Conservation (phyloP, 92 coral and sea anemone genomes). For the Desmophyllum pertusum region DNA sequence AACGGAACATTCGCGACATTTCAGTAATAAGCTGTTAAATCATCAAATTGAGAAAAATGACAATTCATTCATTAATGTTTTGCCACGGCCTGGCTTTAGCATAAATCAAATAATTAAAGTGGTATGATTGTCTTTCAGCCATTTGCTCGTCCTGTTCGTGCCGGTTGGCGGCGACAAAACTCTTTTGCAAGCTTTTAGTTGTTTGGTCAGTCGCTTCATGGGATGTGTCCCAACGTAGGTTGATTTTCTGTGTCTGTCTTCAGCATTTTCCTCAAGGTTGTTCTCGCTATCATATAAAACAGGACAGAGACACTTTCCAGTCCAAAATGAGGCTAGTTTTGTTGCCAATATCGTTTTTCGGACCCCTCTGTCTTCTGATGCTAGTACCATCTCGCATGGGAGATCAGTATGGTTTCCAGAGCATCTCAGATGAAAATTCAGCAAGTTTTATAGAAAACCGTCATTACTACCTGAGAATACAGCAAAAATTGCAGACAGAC, state of each 20-base stretch:
- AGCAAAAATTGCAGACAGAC: neutral
- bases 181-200: neutral
- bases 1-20: neutral
- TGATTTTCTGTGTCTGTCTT: neutral
- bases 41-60: neutral
- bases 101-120: neutral
- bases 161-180: too few species aligned
- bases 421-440: neutral
- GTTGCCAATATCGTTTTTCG: neutral
- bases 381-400: neutral
- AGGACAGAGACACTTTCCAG: neutral
- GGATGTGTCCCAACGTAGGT: neutral
- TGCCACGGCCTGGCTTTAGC: neutral
- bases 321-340: neutral
- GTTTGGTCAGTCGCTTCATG: too few species aligned
- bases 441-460: constrained; percentile 18
- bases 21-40: too few species aligned
- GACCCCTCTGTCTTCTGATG: neutral
- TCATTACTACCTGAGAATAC: neutral
- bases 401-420: neutral
- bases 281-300: neutral
- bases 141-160: too few species aligned
- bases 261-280: neutral
- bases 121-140: too few species aligned
- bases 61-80: neutral